Evolutionary conservation across 2,797 vertebrate genomes (phyloP).

Genomic region (Protosalanx chinensis): DNA sequence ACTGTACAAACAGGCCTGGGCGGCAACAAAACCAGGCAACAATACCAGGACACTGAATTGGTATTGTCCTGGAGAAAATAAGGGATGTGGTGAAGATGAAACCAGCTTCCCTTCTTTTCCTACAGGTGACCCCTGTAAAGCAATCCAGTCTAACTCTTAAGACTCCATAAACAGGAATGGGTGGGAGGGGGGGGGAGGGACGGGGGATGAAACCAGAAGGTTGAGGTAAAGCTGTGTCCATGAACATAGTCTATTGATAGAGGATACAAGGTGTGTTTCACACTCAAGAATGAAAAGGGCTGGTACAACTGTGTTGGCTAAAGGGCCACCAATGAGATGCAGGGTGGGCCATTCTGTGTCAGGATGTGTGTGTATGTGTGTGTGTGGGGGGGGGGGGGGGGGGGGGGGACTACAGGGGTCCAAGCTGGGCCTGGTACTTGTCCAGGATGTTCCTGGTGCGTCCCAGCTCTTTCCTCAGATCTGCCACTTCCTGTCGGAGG

Average conservation of each 20-base stretch:
- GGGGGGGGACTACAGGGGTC: conserved; percentile 76
- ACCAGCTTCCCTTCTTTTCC: too few relatives aligned
- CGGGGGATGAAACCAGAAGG: too few relatives aligned
- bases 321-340: conserved; percentile 1
- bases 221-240: too few relatives aligned
- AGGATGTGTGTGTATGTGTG: conserved; percentile 3
- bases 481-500: conserved; percentile 84
- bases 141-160: not conserved
- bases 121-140: not conserved
- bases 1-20: too few relatives aligned
- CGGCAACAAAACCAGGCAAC: too few relatives aligned
- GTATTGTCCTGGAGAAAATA: too few relatives aligned
- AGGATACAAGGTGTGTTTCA: not conserved
- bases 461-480: conserved; percentile 84
- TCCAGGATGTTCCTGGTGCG: conserved; percentile 83
- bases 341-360: not conserved
- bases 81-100: too few relatives aligned
- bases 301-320: not conserved
- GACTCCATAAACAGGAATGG: conserved; percentile 46
- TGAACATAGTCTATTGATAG: not conserved
- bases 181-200: not conserved
- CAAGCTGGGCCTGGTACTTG: conserved; percentile 82
- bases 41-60: too few relatives aligned
- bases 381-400: too few relatives aligned
- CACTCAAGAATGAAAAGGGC: too few relatives aligned